These are phyloP conservation scores for Microtus pennsylvanicus DNA, from an alignment of 2,113 vertebrate species.

Conservation along the genomic window DNA sequence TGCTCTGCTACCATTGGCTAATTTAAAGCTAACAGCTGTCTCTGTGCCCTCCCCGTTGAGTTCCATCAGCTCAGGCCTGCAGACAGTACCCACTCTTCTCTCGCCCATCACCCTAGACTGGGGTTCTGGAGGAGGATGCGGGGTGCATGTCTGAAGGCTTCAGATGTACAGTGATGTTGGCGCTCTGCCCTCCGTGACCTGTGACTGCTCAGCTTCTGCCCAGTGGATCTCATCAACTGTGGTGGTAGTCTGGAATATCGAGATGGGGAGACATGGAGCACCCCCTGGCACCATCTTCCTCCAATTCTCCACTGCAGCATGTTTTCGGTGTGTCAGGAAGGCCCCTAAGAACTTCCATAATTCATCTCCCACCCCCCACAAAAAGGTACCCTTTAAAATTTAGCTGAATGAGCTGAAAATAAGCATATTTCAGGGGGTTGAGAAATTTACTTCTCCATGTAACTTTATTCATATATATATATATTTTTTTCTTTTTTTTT, in stretches of 20 bases:
- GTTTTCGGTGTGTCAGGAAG: neutral
- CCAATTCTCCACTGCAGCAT: too few species aligned
- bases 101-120: neutral
- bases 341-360: neutral
- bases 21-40: neutral
- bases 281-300: neutral
- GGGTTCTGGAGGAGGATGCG: neutral
- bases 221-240: neutral
- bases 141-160: neutral
- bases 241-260: neutral
- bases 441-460: slow-evolving; percentile 12
- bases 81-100: neutral
- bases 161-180: neutral
- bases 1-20: neutral
- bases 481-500: too few species aligned
- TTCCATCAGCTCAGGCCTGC: neutral
- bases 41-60: accelerated
- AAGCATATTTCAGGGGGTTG: neutral
- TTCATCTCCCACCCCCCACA: neutral
- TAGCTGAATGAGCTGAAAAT: slow-evolving; percentile 1
- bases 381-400: neutral
- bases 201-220: neutral
- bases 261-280: too few species aligned
- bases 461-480: neutral
- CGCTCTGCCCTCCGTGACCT: neutral